Evolutionary conservation across 2,113 vertebrate genomes (phyloP), one percentile per base, ranked within the genome.

Genomic region (Tragelaphus imberbis): DNA sequence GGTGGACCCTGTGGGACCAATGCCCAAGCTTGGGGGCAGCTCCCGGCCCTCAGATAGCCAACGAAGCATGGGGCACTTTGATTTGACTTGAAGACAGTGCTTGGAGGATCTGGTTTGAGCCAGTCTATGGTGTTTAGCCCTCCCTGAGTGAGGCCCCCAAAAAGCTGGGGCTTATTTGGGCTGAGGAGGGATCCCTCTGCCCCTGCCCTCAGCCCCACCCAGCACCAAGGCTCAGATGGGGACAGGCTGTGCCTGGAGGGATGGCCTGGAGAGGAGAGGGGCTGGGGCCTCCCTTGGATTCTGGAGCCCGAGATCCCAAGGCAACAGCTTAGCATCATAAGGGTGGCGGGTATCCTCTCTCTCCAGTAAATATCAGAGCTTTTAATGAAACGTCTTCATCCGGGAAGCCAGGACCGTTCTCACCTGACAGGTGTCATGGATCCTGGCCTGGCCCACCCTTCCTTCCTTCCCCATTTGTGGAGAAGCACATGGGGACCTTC

Each of bases 361-460:
- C 40, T 85, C 61, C 23, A 16, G 49, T 6, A 59, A 79, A 36
- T 36, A n/a, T 6, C 84, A 88, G 68, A 30, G 10, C 21, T 59
- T 58, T 47, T 13, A 47, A 65, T 79, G 36, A 25, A 80, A 88
- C 30, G 4, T 44, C 49, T 28, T 58, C 58, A 33, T 19, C 40
- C 16, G 2, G 1, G 49, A 9, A 3, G 0, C 77, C n/a, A 10
- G 0, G 33, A 5, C 36, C 2, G 0, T 13, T 44, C 36, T 25
- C 10, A 33, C 7, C 53, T 30, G 56, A 49, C 17, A 16, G 21
- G 71, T 14, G 61, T 11, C 0, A 0, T 8, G 16, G 87, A 6
- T 21, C 0, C 8, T 0, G 17, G 56, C 68, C 68, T 12, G 33
- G 7, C 53, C 44, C 28, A 7, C 44, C 17, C 16, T 51, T 36